phyloP scores from a whole-genome alignment of 2,113 vertebrate genomes.

The Typhlomys cinereus region DNA sequence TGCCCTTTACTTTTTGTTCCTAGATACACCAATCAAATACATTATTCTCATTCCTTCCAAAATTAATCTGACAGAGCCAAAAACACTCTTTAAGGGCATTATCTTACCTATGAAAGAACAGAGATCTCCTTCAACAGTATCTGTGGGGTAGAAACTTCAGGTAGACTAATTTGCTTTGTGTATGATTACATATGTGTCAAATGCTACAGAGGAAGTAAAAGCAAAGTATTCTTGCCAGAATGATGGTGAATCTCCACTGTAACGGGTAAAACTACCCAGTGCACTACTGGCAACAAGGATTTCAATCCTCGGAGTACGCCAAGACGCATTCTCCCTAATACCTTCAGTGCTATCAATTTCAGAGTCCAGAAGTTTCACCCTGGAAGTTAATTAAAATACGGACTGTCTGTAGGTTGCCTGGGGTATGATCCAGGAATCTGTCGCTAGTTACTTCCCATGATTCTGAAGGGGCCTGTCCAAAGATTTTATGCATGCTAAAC shows the following conservation, averaged over 20 bases:
- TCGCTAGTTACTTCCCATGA: background rate
- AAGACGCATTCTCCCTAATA: background rate
- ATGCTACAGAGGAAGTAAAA: background rate
- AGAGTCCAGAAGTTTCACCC: background rate
- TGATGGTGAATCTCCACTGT: background rate
- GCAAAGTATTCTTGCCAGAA: background rate
- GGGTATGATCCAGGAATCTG: background rate
- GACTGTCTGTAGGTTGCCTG: background rate
- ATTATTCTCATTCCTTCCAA: constrained; percentile 7
- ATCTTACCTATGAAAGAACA: background rate
- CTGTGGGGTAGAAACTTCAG: background rate
- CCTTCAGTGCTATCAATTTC: background rate
- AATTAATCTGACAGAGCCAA: constrained; percentile 8
- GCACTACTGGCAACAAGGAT: background rate
- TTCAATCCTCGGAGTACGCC: background rate
- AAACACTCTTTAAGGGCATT: background rate
- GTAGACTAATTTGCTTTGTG: background rate
- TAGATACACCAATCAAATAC: background rate
- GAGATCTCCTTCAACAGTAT: constrained; percentile 12
- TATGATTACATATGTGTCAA: background rate
- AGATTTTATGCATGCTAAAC: background rate
- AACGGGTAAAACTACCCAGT: background rate
- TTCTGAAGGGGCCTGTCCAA: background rate
- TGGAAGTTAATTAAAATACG: constrained; percentile 25
- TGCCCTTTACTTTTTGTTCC: background rate